Evolutionary conservation across 2,888 invertebrate genomes (phyloP).

Genomic region (Helleia helle): DNA sequence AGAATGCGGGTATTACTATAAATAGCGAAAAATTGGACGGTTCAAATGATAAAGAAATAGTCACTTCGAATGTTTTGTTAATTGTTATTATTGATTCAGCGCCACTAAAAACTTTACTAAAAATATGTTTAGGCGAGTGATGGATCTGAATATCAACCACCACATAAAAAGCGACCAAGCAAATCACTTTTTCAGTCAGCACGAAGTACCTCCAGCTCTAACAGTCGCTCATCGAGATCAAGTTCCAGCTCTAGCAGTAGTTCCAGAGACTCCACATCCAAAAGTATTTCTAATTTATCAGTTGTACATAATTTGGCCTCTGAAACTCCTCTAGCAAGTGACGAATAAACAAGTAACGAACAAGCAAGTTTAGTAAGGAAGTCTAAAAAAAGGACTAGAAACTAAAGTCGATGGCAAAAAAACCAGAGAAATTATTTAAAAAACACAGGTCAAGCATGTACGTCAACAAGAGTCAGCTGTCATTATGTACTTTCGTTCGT

Average conservation of each 20-base stretch:
- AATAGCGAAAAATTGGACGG: conserved; percentile 14
- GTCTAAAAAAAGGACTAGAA: conserved; percentile 3
- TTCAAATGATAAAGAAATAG: conserved; percentile 2
- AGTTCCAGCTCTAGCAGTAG: too few species aligned
- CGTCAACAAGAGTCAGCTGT: too few species aligned
- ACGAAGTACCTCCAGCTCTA: background rate
- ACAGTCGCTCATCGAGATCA: too few species aligned
- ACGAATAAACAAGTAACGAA: too few species aligned
- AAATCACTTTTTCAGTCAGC: conserved; percentile 10
- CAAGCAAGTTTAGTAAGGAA: too few species aligned
- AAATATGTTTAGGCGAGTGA: conserved; percentile 8
- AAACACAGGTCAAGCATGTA: background rate
- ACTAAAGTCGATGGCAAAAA: background rate
- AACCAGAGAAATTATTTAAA: background rate
- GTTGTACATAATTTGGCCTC: too few species aligned
- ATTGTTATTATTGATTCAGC: conserved; percentile 4
- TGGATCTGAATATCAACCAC: conserved; percentile 3
- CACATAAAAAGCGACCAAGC: conserved; percentile 13
- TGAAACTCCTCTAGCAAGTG: too few species aligned
- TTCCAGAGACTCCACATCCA: too few species aligned
- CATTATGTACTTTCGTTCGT: too few species aligned
- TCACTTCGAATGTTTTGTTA: background rate
- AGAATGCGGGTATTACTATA: conserved; percentile 12
- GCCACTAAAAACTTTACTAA: conserved; percentile 11
- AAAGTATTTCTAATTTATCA: too few species aligned